These are phyloP conservation scores for Remorina albescens DNA, from an alignment of 2,797 vertebrate species.

Conservation along the genomic window DNA sequence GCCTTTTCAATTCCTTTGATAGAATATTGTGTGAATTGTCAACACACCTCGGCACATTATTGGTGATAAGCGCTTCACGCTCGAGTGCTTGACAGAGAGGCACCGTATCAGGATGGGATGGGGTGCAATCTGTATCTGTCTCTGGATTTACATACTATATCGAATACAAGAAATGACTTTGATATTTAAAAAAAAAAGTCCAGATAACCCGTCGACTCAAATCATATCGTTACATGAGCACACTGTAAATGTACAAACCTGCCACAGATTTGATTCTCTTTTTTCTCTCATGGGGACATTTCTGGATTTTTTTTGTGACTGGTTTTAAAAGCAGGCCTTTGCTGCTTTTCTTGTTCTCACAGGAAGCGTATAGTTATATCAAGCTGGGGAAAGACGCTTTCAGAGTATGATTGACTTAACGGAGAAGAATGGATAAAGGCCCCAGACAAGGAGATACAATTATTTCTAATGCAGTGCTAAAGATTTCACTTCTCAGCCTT, in stretches of 20 bases:
- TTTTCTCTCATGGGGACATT: not conserved
- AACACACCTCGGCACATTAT: constrained; percentile 57
- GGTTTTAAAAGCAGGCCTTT: not conserved
- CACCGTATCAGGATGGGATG: constrained; percentile 48
- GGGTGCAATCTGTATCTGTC: constrained; percentile 23
- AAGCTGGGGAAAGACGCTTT: constrained; percentile 49
- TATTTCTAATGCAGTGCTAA: constrained; percentile 25
- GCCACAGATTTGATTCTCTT: too few species aligned
- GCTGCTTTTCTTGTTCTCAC: constrained; percentile 3
- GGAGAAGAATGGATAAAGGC: constrained; percentile 30
- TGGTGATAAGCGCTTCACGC: constrained; percentile 67
- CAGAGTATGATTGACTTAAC: constrained; percentile 40
- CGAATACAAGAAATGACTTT: not conserved
- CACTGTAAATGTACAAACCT: not conserved
- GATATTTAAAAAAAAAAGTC: not conserved
- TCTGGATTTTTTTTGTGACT: not conserved
- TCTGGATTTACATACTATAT: constrained; percentile 22
- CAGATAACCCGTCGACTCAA: not conserved
- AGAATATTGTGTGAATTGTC: constrained; percentile 45
- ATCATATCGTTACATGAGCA: not conserved
- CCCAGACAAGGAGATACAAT: constrained; percentile 32
- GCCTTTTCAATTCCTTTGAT: constrained; percentile 52
- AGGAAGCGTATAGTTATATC: constrained; percentile 54
- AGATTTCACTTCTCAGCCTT: constrained; percentile 21
- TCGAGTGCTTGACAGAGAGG: constrained; percentile 23